These are phyloP conservation scores for Hypomecis punctinalis DNA, from an alignment of 2,888 invertebrate genomes.

Conservation along the genomic window DNA sequence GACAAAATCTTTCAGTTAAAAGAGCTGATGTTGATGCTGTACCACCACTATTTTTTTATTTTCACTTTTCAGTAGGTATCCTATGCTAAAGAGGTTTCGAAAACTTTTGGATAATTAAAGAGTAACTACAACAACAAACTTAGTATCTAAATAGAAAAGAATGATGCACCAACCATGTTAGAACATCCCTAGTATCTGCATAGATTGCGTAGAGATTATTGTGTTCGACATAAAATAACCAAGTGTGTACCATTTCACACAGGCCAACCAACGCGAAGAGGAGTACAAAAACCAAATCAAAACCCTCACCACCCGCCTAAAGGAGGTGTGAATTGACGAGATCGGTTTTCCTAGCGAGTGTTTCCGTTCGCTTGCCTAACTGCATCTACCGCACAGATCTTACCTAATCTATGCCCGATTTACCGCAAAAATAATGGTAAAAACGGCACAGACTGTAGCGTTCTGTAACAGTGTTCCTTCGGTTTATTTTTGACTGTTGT, in stretches of 20 bases:
- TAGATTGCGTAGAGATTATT: constrained; percentile 6
- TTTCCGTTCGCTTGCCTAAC: constrained; percentile 77
- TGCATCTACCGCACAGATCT: constrained; percentile 71
- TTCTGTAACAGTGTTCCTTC: constrained; percentile 61
- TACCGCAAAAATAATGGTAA: constrained; percentile 52
- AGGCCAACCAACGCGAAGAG: constrained; percentile 99
- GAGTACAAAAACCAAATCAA: constrained; percentile 99
- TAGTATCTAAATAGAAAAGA: constrained; percentile 24
- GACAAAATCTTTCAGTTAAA: no score
- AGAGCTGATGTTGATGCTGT: no score
- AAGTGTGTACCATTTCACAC: constrained; percentile 65
- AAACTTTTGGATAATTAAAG: background rate
- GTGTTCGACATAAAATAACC: constrained; percentile 50
- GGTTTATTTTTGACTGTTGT: constrained; percentile 54
- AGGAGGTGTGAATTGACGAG: constrained; percentile 93
- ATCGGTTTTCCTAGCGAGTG: constrained; percentile 70
- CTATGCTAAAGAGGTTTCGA: background rate
- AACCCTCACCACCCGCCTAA: constrained; percentile 98
- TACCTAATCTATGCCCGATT: constrained; percentile 50
- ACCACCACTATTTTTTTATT: no score
- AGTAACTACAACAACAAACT: background rate
- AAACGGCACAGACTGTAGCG: constrained; percentile 63
- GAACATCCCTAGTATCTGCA: constrained; percentile 5
- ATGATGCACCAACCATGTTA: constrained; percentile 77
- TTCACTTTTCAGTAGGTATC: no score